Base-by-base conservation (phyloP, 2,113 vertebrate genomes). In the Acanthochromis polyacanthus region DNA sequence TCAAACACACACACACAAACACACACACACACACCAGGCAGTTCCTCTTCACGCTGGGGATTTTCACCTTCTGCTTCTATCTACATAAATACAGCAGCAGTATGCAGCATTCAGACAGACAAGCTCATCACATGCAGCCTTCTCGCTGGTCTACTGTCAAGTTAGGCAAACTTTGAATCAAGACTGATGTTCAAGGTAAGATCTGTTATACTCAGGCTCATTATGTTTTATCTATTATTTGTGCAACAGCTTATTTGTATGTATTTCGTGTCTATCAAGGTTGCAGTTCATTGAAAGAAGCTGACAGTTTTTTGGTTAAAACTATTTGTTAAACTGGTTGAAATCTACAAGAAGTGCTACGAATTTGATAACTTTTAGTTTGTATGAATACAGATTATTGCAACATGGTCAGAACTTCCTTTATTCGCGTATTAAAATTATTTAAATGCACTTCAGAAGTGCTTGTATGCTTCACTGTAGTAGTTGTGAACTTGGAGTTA, bases 81-180 rank as follows among this genome's bases (percentile, higher is more conserved):
- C 11, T 4, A 19, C 4, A 88, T 91, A 92, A 75, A 91, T 77
- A 86, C 16, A 51, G 20, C 28, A 4, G 7, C 69, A 60, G 65
- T 23, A 20, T 28, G 55, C 20, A 23, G 67, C 23, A 32, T 56
- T 53, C 22, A 75, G 30, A 8, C 74, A 89, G 52, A 68, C 62
- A 64, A n/a, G 19, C 59, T 62, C 23, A 32, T 16, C 14, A n/a
- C 14, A 73, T 8, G 10, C 32, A 36, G 32, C 32, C 32, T 10
- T 36, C 32, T 36, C 9, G 1, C 10, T 9, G 32, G 17, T 11
- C 73, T 20, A 10, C 19, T 10, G 40, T 62, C 14, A 45, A 52
- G 30, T 28, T 15, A 51, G 48, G 17, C 55, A 22, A 4, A 14
- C 48, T 46, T 38, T 48, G 55, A 15, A 30, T 74, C 67, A 19